Base-by-base conservation (phyloP, 2,113 vertebrate genomes). In the Turnix velox region DNA sequence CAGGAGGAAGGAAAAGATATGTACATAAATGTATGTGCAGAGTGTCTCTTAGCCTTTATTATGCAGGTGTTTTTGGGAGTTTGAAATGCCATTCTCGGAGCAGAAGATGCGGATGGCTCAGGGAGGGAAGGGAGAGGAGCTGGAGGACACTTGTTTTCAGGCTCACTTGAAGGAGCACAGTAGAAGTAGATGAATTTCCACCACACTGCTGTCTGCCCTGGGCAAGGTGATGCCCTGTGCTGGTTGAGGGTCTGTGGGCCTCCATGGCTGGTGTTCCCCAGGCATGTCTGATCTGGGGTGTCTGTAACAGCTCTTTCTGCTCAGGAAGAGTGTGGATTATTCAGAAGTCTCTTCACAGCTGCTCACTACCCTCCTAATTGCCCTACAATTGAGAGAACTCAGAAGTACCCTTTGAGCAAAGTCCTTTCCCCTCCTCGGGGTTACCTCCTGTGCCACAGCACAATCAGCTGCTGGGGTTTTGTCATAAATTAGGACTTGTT, bases 21-120 rank as follows among this genome's bases (percentile, higher is more conserved):
- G 91, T 80, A 87, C 82, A 93, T 72, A 89, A 30, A 71, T 81
- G 23, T 68, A 9, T 14, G 74, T 45, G 69, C 63, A 28, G 69
- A 84, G 74, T 33, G 54, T 85, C 66, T 91, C 52, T 57, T 89
- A 82, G 66, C 81, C 95, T 89, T 94, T 73, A 89, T 94, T 91
- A 85, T 87, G 87, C 81, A 57, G 84, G 88, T 84, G 69, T 91
- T 95, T 94, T 79, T 4, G 1, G 84, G 81, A 82, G 84, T 3
- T 48, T 4, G 57, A 93, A 96, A 93, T 89, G 84, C 95, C 81
- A 46, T 28, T 74, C 87, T 62, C 2, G 54, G 91, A 88, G 76
- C 24, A 15, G 57, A 33, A 35, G 55, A 74, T 51, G 57, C 65
- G 28, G 82, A 59, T 18, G n/a, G 52, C 68, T 2, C 11, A 0